These are phyloP conservation scores for Siphamia tubifer DNA, from an alignment of 2,113 vertebrate species.

Conservation along the genomic window DNA sequence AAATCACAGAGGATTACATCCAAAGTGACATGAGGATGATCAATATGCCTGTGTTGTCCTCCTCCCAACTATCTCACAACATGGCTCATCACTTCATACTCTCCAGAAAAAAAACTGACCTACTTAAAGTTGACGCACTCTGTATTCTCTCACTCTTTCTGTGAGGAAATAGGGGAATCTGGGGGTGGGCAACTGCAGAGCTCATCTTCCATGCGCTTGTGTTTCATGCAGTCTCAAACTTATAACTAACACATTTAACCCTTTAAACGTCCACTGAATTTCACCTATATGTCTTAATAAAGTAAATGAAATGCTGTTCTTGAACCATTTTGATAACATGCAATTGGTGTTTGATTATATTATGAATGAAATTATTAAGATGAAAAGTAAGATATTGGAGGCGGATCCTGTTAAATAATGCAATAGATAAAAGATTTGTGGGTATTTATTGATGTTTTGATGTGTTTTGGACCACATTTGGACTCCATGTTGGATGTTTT, in stretches of 20 bases:
- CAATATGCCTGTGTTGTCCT: constrained; percentile 32
- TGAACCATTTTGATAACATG: no score
- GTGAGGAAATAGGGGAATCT: constrained; percentile 24
- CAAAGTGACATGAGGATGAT: constrained; percentile 37
- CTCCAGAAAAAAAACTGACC: constrained; percentile 47
- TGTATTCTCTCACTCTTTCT: constrained; percentile 35
- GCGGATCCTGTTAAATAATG: no score
- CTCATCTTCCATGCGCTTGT: constrained; percentile 26
- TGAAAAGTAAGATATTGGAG: no score
- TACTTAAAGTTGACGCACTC: constrained; percentile 57
- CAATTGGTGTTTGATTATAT: no score
- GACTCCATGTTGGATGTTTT: no score
- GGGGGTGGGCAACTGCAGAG: constrained; percentile 42
- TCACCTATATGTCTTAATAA: no score
- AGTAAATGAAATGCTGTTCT: no score
- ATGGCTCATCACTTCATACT: constrained; percentile 24
- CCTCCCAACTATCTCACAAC: constrained; percentile 6
- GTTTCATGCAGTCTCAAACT: constrained; percentile 30
- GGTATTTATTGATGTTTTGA: no score
- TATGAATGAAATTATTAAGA: no score
- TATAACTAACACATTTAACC: constrained; percentile 20
- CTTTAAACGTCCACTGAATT: no score
- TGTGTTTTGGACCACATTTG: no score
- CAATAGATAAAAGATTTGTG: no score
- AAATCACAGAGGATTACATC: constrained; percentile 17